Evolutionary conservation across 2,113 vertebrate genomes (phyloP).

Genomic region (Circaetus cinerascens): DNA sequence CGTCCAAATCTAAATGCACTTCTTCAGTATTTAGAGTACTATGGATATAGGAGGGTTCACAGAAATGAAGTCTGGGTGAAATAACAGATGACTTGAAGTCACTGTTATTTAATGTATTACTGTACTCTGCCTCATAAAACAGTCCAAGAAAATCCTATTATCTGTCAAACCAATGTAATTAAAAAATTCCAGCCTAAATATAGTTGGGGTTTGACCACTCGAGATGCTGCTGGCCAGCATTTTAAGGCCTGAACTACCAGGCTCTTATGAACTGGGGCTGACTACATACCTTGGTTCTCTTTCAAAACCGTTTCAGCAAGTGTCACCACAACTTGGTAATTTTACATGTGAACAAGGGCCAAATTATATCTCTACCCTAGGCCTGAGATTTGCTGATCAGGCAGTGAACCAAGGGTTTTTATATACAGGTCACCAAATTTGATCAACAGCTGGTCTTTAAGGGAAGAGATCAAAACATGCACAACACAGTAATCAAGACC

Average conservation of each 20-base stretch:
- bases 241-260: neutral
- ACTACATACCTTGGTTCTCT: neutral
- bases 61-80: neutral
- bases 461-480: neutral
- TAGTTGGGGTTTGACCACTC: neutral
- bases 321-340: neutral
- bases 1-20: neutral
- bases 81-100: neutral
- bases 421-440: neutral
- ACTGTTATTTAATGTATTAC: neutral
- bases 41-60: neutral
- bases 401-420: neutral
- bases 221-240: neutral
- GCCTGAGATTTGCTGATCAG: neutral
- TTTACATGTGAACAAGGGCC: neutral
- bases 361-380: neutral
- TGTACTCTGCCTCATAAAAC: neutral
- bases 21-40: neutral
- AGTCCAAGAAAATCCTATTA: neutral
- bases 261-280: neutral
- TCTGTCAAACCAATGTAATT: neutral
- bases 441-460: constrained; percentile 31
- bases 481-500: constrained; percentile 2
- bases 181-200: neutral
- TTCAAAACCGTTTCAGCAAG: neutral